Conservation (phyloP, 2,113 vertebrate genomes). For the Mormoops blainvillei region DNA sequence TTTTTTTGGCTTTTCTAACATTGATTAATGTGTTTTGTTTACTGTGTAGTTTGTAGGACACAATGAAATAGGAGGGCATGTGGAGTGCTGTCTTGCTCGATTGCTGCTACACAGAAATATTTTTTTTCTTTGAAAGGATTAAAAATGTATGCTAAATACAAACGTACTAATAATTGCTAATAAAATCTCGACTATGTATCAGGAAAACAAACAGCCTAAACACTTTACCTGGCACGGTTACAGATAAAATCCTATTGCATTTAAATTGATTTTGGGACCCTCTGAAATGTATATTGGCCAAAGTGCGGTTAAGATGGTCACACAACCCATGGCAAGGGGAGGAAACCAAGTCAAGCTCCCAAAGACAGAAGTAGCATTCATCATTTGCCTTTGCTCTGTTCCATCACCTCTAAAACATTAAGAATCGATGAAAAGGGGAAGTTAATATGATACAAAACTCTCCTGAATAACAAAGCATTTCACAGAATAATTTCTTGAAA, state of each 20-base stretch:
- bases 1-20: neutral
- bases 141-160: conserved; percentile 21
- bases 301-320: neutral
- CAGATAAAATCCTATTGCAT: neutral
- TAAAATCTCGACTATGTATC: neutral
- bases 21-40: neutral
- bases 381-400: neutral
- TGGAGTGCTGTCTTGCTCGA: neutral
- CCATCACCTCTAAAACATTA: neutral
- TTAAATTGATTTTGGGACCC: neutral
- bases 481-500: neutral
- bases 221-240: neutral
- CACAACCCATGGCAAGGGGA: neutral
- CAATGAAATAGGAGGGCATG: neutral
- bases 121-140: conserved; percentile 1
- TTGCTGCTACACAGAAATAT: neutral
- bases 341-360: neutral
- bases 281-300: conserved; percentile 8
- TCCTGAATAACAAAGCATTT: neutral
- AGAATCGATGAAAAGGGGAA: neutral
- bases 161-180: neutral
- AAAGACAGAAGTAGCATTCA: neutral
- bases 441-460: conserved; percentile 14
- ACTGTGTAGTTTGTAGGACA: neutral
- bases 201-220: conserved; percentile 31